These are phyloP conservation scores for Delphinus delphis DNA, from an alignment of 2,113 vertebrate species.

Conservation along the genomic window DNA sequence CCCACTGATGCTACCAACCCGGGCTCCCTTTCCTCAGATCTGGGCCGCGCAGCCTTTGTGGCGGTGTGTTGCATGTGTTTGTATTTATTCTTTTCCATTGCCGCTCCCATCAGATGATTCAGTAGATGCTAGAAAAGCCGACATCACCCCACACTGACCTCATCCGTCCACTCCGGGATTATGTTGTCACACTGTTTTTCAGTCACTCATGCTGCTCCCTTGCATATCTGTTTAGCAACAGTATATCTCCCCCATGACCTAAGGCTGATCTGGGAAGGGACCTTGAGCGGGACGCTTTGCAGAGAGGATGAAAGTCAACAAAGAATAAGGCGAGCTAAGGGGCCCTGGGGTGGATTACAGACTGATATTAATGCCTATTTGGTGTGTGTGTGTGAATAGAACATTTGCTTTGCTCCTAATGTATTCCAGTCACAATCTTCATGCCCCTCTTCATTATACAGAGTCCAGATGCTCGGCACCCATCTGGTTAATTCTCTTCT, in stretches of 20 bases:
- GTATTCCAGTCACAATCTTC: conserved; percentile 62
- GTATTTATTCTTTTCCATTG: conserved; percentile 65
- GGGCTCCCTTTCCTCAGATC: neutral
- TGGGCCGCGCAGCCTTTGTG: neutral
- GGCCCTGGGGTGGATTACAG: conserved; percentile 45
- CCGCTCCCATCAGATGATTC: conserved; percentile 58
- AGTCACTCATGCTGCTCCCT: conserved; percentile 67
- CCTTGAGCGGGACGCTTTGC: conserved; percentile 40
- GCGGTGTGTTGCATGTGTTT: neutral
- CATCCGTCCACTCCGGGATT: conserved; percentile 57
- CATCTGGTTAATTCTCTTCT: conserved; percentile 44
- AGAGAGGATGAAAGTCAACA: conserved; percentile 60
- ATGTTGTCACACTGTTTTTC: conserved; percentile 69
- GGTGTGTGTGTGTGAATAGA: neutral
- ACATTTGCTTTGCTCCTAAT: conserved; percentile 61
- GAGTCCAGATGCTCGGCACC: conserved; percentile 64
- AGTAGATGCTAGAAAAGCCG: conserved; percentile 62
- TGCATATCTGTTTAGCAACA: conserved; percentile 53
- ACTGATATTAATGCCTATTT: conserved; percentile 38
- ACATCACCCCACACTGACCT: conserved; percentile 69
- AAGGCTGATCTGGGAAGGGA: conserved; percentile 53
- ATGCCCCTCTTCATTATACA: neutral
- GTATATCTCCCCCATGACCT: conserved; percentile 56
- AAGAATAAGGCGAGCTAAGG: conserved; percentile 14
- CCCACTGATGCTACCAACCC: neutral